Percentiles rank a stretch among this genome's conserved stretches.
These are phyloP conservation scores for Amazona vittata DNA, from an alignment of 2,113 vertebrate genomes.

Conservation along the genomic window DNA sequence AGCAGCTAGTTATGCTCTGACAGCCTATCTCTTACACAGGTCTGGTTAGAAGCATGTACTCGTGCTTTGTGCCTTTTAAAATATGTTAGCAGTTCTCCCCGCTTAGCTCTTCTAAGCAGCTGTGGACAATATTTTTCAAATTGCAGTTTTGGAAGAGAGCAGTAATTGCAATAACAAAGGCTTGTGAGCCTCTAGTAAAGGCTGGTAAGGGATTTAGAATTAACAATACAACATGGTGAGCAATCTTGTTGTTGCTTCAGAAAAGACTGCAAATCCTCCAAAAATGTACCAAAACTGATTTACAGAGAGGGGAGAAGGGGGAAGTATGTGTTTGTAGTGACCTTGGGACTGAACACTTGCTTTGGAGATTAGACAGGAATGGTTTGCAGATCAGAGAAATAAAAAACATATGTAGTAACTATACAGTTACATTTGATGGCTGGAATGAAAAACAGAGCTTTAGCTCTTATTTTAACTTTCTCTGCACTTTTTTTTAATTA, in stretches of 20 bases:
- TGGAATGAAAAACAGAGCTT: constrained; percentile 61
- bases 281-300: background rate
- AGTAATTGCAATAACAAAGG: constrained; percentile 10
- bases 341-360: constrained; percentile 60
- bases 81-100: background rate
- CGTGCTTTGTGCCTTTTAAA: background rate
- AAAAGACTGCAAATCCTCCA: background rate
- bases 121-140: constrained; percentile 45
- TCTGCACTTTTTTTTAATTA: background rate
- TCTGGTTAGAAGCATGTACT: background rate
- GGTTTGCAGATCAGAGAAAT: constrained; percentile 72
- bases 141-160: constrained; percentile 34
- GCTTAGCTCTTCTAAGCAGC: constrained; percentile 10
- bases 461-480: constrained; percentile 34
- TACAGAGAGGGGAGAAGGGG: constrained; percentile 5
- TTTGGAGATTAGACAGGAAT: constrained; percentile 65
- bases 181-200: constrained; percentile 5
- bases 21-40: background rate
- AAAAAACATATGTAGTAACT: constrained; percentile 69
- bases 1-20: background rate
- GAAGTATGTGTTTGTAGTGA: constrained; percentile 51
- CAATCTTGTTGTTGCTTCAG: constrained; percentile 11
- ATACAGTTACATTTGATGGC: constrained; percentile 57
- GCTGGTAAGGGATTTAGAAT: constrained; percentile 42
- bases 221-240: constrained; percentile 36